Evolutionary conservation across 2,113 vertebrate species (phyloP).

Genomic region (Spheniscus mendiculus): DNA sequence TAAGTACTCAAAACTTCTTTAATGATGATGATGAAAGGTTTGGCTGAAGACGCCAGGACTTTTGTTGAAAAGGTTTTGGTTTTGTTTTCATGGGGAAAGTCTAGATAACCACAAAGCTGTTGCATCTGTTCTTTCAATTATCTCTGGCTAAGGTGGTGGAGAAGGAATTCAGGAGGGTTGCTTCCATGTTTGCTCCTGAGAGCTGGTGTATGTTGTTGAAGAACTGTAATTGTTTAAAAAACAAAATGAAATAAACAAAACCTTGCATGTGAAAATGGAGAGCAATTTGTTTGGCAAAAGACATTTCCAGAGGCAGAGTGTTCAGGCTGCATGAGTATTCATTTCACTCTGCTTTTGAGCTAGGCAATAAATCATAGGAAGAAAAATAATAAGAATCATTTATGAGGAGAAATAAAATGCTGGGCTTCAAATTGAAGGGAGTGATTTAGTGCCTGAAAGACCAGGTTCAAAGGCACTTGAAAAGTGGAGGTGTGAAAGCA

Average conservation of each 20-base stretch:
- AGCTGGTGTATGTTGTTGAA: neutral
- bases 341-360: neutral
- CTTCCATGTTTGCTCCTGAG: neutral
- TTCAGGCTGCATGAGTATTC: neutral
- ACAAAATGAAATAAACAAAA: neutral
- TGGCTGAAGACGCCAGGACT: neutral
- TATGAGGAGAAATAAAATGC: neutral
- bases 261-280: neutral
- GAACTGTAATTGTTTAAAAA: neutral
- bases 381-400: neutral
- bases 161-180: neutral
- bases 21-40: constrained; percentile 43
- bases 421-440: neutral
- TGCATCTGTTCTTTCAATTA: neutral
- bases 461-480: neutral
- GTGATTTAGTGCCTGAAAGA: neutral
- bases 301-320: neutral
- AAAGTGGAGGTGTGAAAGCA: neutral
- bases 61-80: constrained; percentile 14
- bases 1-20: constrained; percentile 20
- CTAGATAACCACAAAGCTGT: neutral
- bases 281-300: neutral
- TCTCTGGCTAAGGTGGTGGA: neutral
- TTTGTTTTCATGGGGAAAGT: constrained; percentile 15
- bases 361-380: neutral